Base-by-base conservation (phyloP, 2,797 vertebrate genomes). In the Malacoraja senta region DNA sequence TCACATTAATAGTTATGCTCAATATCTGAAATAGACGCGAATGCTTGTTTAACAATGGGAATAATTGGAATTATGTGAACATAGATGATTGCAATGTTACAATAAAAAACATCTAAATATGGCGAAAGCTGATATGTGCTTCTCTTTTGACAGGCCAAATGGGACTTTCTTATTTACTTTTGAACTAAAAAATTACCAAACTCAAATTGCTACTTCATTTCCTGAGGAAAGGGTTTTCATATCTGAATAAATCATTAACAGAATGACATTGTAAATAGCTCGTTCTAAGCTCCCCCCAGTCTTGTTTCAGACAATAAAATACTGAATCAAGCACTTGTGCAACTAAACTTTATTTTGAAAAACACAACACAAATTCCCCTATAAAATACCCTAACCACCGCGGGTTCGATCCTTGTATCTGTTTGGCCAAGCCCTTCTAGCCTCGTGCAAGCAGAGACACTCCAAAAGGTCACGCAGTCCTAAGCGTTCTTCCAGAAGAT, bases 21-120 rank as follows among this genome's bases (percentile, higher is more conserved):
- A 35, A 68, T 35, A 32, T 35, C 17, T 35, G 68, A 35, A 68
- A 88, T 19, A 68, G 84, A 7, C n/a, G 12, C 8, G 63, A 8
- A 88, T 88, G 84, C 68, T 68, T 68, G 63, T 32, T 88, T 88
- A 88, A 68, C 83, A 35, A 88, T 8, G n/a, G n/a, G 63, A 68
- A 88, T 68, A 88, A 88, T 88, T 68, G n/a, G 61, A n/a, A 8
- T 35, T 35, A 88, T 88, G 84, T 63, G 32, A n/a, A 68, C n/a
- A 21, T 21, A 35, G 84, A 68, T 32, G 13, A 68, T 65, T 65
- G 15, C 29, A 32, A 32, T 88, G 84, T 24, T 32, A 65, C 61
- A 63, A 13, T 32, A 63, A 29, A 53, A 32, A 68, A 88, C 17
- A 88, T 88, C 68, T 88, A 68, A 88, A 88, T 88, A 65, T 35